phyloP scores from a whole-genome alignment of 2,888 invertebrate species.

The Cantharis lateralis region DNA sequence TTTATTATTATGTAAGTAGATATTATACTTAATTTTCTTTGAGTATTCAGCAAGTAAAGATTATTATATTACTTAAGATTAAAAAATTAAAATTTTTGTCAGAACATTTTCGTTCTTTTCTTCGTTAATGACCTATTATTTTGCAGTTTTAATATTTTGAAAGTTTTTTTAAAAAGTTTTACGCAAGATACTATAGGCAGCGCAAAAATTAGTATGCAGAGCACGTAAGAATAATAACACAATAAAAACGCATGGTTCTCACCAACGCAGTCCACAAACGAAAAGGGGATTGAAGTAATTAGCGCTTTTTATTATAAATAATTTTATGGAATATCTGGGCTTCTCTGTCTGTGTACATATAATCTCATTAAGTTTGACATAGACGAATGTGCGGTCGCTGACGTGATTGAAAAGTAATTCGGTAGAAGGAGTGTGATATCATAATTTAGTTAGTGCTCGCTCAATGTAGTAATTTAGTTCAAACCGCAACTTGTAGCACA shows the following conservation, averaged over 20 bases:
- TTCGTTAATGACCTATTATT: not conserved
- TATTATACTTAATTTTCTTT: too few species aligned
- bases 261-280: conserved; percentile 6
- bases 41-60: too few species aligned
- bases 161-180: too few species aligned
- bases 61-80: too few species aligned
- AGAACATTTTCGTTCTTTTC: not conserved
- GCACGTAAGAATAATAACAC: not conserved
- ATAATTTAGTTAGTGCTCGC: conserved; percentile 34
- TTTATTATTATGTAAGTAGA: too few species aligned
- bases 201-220: not conserved
- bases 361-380: conserved; percentile 25
- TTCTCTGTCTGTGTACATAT: conserved; percentile 9
- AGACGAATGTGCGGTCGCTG: conserved; percentile 30
- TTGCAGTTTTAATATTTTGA: not conserved
- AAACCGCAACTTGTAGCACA: conserved; percentile 34
- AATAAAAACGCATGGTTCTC: conserved; percentile 11
- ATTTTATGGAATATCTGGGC: conserved; percentile 14
- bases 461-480: conserved; percentile 34
- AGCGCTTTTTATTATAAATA: conserved; percentile 17
- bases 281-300: conserved; percentile 7
- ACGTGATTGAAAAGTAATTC: conserved; percentile 32
- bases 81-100: too few species aligned
- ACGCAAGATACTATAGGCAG: not conserved
- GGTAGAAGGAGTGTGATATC: conserved; percentile 33